Evolutionary conservation across 2,888 invertebrate species (phyloP), one percentile per base, ranked within the genome.

Genomic region (Dynastes tityus): DNA sequence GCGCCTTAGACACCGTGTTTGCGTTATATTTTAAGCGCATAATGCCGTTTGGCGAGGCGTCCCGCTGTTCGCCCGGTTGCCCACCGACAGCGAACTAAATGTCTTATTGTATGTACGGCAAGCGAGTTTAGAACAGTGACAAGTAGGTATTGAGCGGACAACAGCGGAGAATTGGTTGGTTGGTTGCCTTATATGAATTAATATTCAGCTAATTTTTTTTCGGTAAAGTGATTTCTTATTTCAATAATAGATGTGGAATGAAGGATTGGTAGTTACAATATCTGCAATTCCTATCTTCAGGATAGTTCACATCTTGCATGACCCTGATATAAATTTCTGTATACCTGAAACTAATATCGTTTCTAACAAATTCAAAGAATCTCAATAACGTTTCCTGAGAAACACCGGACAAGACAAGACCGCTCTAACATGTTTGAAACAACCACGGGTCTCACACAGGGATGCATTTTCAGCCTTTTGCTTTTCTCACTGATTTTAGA

Each of bases 1-100:
- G 76, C 78, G 80, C 80, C 76, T 79, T 73, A 78, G 76, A 73
- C 73, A 65, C 77, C 79, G 79, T 80, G 80, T 80, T 80, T 79
- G 79, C 79, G 76, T 76, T 78, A 78, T 79, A 80, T 79, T 80
- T 80, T 78, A 76, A 76, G 78, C 58, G 55, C 53, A 80, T 80
- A 79, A 80, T 80, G 75, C n/a, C 73, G 79, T 73, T 58, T 77
- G 32, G 75, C 51, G 79, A 16, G 70, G 65, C 78, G 78, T 77
- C 78, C 78, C 64, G 76, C 75, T 29, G 78, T 37, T 45, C 40
- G 63, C 49, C 70, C 73, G 61, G 73, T 75, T 70, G 79, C 61
- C 68, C 77, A 73, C 79, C 79, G 73, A 73, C 65, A 49, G 80
- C 75, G 80, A 58, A 67, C 78, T 76, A 78, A 79, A 80, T 78